Conservation (phyloP, 2,797 vertebrate species). For the Catostomus latipinnis region DNA sequence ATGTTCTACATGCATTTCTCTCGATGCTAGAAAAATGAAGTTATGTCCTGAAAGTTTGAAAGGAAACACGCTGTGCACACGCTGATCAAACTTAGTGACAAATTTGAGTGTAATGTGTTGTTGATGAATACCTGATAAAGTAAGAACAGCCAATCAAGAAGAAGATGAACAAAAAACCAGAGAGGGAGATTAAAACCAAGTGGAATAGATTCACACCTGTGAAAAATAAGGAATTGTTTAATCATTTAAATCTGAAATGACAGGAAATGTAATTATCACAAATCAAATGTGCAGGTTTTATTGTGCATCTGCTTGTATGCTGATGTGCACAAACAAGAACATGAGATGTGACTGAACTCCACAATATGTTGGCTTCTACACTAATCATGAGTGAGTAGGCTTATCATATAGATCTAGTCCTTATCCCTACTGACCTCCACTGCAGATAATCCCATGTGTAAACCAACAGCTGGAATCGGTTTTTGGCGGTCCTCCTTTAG, state of each 20-base stretch:
- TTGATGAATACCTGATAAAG: conserved; percentile 61
- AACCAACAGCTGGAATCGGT: conserved; percentile 83
- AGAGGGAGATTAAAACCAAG: conserved; percentile 46
- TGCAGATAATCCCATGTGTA: conserved; percentile 77
- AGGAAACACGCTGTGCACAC: background rate
- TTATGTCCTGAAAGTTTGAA: too few relatives aligned
- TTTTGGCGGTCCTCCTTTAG: conserved; percentile 70
- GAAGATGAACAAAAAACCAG: conserved; percentile 46
- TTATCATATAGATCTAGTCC: too few relatives aligned
- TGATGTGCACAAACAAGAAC: too few relatives aligned
- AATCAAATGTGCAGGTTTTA: background rate
- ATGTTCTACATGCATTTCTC: too few relatives aligned
- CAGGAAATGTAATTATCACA: background rate
- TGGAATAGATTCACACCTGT: conserved; percentile 61
- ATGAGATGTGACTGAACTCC: background rate
- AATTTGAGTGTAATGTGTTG: background rate
- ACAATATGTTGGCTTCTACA: background rate
- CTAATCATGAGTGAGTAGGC: too few relatives aligned
- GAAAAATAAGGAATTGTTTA: conserved; percentile 26
- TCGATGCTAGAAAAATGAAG: too few relatives aligned
- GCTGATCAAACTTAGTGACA: background rate
- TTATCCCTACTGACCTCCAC: conserved; percentile 71
- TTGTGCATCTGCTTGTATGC: too few relatives aligned
- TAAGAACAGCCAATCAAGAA: conserved; percentile 52
- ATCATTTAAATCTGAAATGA: background rate